Percentiles rank a stretch among this genome's conserved stretches.
Evolutionary conservation across 2,797 vertebrate species (phyloP).

Genomic region (Gymnodraco acuticeps): DNA sequence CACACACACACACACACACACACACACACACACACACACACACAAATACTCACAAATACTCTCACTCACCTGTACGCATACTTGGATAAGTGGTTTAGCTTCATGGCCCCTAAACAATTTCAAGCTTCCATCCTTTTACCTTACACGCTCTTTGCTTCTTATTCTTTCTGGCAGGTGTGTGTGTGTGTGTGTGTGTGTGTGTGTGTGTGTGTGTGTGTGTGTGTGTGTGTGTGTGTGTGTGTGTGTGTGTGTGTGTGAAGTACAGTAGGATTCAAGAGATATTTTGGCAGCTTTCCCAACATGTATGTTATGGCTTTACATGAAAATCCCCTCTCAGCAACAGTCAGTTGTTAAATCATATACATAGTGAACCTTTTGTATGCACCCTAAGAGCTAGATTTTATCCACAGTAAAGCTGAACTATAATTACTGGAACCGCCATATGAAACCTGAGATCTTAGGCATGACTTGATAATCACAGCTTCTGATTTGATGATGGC

Average conservation of each 20-base stretch:
- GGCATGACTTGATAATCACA: slow-evolving; percentile 10
- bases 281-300: slow-evolving; percentile 16
- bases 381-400: slow-evolving; percentile 18
- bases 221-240: too few species aligned
- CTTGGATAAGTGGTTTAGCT: slow-evolving; percentile 43
- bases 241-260: too few species aligned
- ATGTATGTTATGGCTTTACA: slow-evolving; percentile 25
- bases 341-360: neutral
- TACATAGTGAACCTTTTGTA: slow-evolving; percentile 17
- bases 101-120: slow-evolving; percentile 34
- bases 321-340: slow-evolving; percentile 16
- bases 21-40: slow-evolving; percentile 1
- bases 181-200: too few species aligned
- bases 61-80: neutral
- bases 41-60: too few species aligned
- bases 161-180: neutral
- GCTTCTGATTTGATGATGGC: slow-evolving; percentile 21
- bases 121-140: slow-evolving; percentile 12
- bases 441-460: slow-evolving; percentile 10
- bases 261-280: neutral
- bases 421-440: slow-evolving; percentile 19
- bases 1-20: slow-evolving; percentile 6
- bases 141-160: neutral
- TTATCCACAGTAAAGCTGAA: slow-evolving; percentile 10
- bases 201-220: too few species aligned